A percentile compares a stretch with the other conserved stretches of the same genome.
phyloP scores from a whole-genome alignment of 1,140 invertebrate species.

The Lepidotrigona ventralis region DNA sequence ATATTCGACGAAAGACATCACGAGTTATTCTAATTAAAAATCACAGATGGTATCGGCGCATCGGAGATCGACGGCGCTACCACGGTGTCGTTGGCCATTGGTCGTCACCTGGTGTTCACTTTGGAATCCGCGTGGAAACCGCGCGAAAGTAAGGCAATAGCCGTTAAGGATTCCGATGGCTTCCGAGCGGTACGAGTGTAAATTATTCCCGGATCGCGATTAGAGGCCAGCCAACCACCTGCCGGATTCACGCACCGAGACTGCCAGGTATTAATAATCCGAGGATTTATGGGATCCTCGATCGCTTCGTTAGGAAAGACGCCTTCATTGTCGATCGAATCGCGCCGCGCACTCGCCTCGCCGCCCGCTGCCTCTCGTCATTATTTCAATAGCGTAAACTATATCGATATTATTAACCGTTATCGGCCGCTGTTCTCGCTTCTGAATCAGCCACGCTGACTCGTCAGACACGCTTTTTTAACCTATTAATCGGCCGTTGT shows the following conservation, averaged over 20 bases:
- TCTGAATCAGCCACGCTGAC: not conserved
- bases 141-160: slow-evolving; percentile 38
- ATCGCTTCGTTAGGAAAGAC: slow-evolving; percentile 58
- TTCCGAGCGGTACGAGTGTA: slow-evolving; percentile 56
- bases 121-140: slow-evolving; percentile 33
- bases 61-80: not conserved
- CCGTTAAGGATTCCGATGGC: slow-evolving; percentile 60
- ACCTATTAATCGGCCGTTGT: not conserved
- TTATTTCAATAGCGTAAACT: slow-evolving; percentile 27
- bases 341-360: slow-evolving; percentile 13
- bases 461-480: not conserved
- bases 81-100: not conserved
- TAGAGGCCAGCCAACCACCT: slow-evolving; percentile 65
- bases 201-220: slow-evolving; percentile 69
- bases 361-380: not conserved
- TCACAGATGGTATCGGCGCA: slow-evolving; percentile 26
- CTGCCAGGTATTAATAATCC: slow-evolving; percentile 66
- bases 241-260: slow-evolving; percentile 65
- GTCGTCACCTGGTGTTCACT: slow-evolving; percentile 42
- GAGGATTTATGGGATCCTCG: slow-evolving; percentile 58
- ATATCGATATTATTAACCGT: slow-evolving; percentile 8
- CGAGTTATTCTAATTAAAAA: slow-evolving; percentile 16
- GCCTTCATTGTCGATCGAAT: slow-evolving; percentile 55
- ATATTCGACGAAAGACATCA: not conserved
- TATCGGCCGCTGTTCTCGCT: not conserved